Conservation (phyloP, 1,140 invertebrate species). For the Achroia grisella region DNA sequence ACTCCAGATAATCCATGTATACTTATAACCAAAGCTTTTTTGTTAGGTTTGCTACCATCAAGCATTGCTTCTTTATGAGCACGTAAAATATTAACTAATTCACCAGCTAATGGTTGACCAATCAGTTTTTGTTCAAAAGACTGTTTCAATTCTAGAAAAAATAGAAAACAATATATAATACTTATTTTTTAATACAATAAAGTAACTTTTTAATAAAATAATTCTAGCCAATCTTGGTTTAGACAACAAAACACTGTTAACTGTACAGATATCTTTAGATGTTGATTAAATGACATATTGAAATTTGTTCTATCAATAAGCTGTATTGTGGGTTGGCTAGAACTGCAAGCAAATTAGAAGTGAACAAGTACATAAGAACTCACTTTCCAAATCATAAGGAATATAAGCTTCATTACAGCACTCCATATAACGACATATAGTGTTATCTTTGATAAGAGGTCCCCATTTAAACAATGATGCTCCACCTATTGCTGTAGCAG, state of each 20-base stretch:
- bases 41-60: slow-evolving; percentile 53
- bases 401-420: slow-evolving; percentile 56
- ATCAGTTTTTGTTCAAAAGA: slow-evolving; percentile 67
- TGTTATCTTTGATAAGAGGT: slow-evolving; percentile 38
- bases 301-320: too few species aligned
- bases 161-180: slow-evolving; percentile 1
- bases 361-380: slow-evolving; percentile 12
- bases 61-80: slow-evolving; percentile 75
- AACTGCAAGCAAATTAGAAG: too few species aligned
- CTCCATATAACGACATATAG: slow-evolving; percentile 48
- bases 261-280: too few species aligned
- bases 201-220: not conserved
- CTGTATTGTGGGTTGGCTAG: too few species aligned
- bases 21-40: slow-evolving; percentile 82
- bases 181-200: not conserved
- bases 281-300: too few species aligned
- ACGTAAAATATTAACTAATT: slow-evolving; percentile 64
- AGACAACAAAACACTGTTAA: too few species aligned
- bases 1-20: slow-evolving; percentile 88
- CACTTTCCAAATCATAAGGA: slow-evolving; percentile 54
- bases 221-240: too few species aligned
- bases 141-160: slow-evolving; percentile 44
- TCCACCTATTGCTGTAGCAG: slow-evolving; percentile 25
- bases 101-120: slow-evolving; percentile 80
- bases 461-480: slow-evolving; percentile 50